Evolutionary conservation across 2,113 vertebrate species (phyloP).

Genomic region (Dinomys branickii): DNA sequence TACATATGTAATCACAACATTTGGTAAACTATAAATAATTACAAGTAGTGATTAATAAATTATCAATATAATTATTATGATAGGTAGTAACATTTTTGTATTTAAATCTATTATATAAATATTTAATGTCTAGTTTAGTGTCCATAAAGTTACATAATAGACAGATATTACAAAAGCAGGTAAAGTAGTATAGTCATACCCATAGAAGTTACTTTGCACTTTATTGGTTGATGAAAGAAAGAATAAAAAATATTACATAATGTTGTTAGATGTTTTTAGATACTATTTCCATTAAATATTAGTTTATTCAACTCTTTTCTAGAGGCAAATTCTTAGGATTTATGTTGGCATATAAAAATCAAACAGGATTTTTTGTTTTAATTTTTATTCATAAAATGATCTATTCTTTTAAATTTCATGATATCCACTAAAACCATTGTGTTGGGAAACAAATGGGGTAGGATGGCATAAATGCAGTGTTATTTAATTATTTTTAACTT

Average conservation of each 20-base stretch:
- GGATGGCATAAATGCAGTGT: not conserved
- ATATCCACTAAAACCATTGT: not conserved
- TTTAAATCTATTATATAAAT: not conserved
- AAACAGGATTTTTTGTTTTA: not conserved
- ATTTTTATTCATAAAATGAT: not conserved
- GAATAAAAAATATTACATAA: not conserved
- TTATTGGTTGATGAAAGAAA: not conserved
- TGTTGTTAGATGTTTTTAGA: not conserved
- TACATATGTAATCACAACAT: not conserved
- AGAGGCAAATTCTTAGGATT: not conserved
- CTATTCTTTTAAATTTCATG: not conserved
- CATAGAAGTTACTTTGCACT: not conserved
- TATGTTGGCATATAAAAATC: not conserved
- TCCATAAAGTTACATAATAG: not conserved
- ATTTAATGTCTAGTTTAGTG: not conserved
- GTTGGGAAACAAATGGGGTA: not conserved
- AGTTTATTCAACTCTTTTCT: conserved; percentile 23
- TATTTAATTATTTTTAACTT: not conserved
- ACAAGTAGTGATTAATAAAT: not conserved
- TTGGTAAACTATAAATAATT: not conserved
- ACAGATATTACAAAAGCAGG: not conserved
- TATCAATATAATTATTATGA: not conserved
- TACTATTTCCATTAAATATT: not conserved
- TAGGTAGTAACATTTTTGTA: not conserved
- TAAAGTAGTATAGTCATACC: not conserved